Conservation (phyloP, 1,140 invertebrate species). For the Brachionus plicatilis region DNA sequence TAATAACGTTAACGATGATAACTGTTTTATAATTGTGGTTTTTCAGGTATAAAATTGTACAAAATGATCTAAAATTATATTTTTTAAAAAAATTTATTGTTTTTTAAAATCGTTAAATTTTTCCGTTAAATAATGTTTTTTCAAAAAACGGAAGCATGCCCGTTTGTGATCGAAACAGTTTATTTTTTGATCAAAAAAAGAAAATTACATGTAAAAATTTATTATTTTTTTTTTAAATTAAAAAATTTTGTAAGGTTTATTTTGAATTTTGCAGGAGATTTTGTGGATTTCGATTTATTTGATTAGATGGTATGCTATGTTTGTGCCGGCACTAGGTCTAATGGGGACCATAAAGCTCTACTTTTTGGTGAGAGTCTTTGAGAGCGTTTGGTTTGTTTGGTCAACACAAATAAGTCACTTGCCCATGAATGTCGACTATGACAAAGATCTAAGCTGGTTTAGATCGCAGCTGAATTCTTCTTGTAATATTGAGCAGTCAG, state of each 20-base stretch:
- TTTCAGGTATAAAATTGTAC: too few species aligned
- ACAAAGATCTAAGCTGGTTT: slow-evolving; percentile 46
- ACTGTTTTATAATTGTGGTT: too few species aligned
- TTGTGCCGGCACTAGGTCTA: not conserved
- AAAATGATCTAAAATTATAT: too few species aligned
- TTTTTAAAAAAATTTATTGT: too few species aligned
- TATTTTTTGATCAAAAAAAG: not conserved
- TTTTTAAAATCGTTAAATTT: too few species aligned
- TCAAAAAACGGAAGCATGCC: too few species aligned
- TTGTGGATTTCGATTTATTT: slow-evolving; percentile 13
- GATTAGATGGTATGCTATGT: slow-evolving; percentile 5
- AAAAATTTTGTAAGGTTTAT: not conserved
- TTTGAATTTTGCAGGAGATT: not conserved
- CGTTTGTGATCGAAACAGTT: not conserved
- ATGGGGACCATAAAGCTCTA: slow-evolving; percentile 35
- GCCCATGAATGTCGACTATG: slow-evolving; percentile 53
- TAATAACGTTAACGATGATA: too few species aligned
- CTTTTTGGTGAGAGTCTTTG: slow-evolving; percentile 41
- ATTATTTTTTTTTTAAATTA: not conserved
- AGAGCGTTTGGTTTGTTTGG: slow-evolving; percentile 54
- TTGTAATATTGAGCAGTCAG: slow-evolving; percentile 42
- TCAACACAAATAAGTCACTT: slow-evolving; percentile 54
- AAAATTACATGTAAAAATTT: slow-evolving; percentile 17
- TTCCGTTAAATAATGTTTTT: too few species aligned
- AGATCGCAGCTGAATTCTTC: slow-evolving; percentile 47